Conservation (phyloP, 2,797 vertebrate species). For the Podarcis lilfordi region DNA sequence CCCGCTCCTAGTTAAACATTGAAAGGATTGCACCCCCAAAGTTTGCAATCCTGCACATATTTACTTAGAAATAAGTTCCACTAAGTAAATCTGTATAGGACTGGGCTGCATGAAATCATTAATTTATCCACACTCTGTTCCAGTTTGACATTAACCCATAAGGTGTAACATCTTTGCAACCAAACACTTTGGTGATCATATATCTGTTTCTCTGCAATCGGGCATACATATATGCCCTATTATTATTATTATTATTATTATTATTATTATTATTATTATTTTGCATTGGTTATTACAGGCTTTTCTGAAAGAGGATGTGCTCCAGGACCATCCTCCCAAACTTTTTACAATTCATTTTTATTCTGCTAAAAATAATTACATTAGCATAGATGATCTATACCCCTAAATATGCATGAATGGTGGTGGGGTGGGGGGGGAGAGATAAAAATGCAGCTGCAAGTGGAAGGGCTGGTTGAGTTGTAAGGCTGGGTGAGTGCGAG, state of each 20-base stretch:
- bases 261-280: neutral
- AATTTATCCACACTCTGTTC: neutral
- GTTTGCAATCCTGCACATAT: neutral
- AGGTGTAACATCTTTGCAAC: neutral
- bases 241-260: no score
- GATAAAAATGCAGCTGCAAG: slow-evolving; percentile 43
- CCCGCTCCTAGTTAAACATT: neutral
- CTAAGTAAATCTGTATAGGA: no score
- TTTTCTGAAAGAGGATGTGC: slow-evolving; percentile 9
- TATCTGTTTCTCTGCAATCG: neutral
- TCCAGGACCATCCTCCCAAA: slow-evolving; percentile 9
- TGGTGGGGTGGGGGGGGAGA: neutral
- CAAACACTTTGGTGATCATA: neutral
- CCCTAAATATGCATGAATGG: neutral
- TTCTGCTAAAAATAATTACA: slow-evolving; percentile 43
- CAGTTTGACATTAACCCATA: neutral
- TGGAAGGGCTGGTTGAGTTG: slow-evolving; percentile 19
- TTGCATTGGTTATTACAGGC: neutral
- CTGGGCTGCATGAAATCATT: neutral
- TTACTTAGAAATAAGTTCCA: neutral
- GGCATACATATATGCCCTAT: neutral
- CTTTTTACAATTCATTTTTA: neutral
- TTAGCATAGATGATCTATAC: slow-evolving; percentile 52
- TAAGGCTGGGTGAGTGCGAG: slow-evolving; percentile 20
- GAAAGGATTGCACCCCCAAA: neutral